A percentile compares a stretch with the other conserved stretches of the same genome.
Evolutionary conservation across 2,113 vertebrate genomes (phyloP).

Genomic region (Eleginops maclovinus): DNA sequence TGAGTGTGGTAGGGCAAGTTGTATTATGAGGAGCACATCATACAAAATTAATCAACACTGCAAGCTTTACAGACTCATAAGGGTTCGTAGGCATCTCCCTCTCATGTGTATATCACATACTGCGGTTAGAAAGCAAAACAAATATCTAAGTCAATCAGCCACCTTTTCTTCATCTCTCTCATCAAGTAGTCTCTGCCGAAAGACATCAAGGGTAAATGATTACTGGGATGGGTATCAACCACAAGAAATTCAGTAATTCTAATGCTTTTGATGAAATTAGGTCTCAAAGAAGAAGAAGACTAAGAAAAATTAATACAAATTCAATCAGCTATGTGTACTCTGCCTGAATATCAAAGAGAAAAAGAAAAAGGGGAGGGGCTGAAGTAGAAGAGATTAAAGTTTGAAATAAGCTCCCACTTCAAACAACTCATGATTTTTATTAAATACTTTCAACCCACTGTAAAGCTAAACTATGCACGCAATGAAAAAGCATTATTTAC

Average conservation of each 20-base stretch:
- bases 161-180: conserved; percentile 57
- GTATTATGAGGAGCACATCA: conserved; percentile 23
- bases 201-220: conserved; percentile 52
- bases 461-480: conserved; percentile 30
- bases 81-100: conserved; percentile 33
- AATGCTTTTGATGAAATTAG: conserved; percentile 45
- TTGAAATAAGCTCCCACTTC: conserved; percentile 67
- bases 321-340: conserved; percentile 55
- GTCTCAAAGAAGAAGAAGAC: conserved; percentile 33
- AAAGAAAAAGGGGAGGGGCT: conserved; percentile 28
- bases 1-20: neutral
- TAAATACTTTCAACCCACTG: conserved; percentile 70
- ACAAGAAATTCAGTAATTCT: conserved; percentile 27
- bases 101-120: conserved; percentile 59
- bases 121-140: conserved; percentile 57
- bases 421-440: conserved; percentile 71
- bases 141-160: conserved; percentile 62
- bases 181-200: conserved; percentile 29
- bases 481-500: conserved; percentile 84
- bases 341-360: conserved; percentile 64
- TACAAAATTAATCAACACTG: conserved; percentile 27
- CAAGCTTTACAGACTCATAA: conserved; percentile 19
- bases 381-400: conserved; percentile 62
- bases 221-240: conserved; percentile 41
- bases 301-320: conserved; percentile 44